Base-by-base conservation (phyloP, 2,113 vertebrate genomes). In the Callithrix jacchus region DNA sequence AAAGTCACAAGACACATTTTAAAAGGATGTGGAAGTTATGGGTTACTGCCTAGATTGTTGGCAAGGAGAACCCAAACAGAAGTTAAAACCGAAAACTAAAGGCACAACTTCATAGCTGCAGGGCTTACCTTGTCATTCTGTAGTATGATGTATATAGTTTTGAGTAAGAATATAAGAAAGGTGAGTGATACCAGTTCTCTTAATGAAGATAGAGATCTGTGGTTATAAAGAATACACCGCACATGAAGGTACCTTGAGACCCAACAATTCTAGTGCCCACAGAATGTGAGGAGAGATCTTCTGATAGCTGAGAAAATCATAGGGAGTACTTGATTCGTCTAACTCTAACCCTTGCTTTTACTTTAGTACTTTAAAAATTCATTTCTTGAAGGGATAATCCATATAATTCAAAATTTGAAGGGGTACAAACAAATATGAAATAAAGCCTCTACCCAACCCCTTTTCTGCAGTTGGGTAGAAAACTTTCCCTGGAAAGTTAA, bases 91-190 rank as follows among this genome's bases (percentile, higher is more conserved):
- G 37, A 54, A 85, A 40, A 12, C 13, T 37, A 18, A 3, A 47
- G 73, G 70, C 68, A 89, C 37, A 66, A 42, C 49, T 40, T 35
- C 2, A 23, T 0, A 49, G 25, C 40, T 12, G 10, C 1, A 27
- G 0, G 0, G 20, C 21, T 76, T 25, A 4, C 5, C 32, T 3
- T 56, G 11, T 81, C 71, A 3, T 7, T 23, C 56, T 6, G 2
- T 1, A 21, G 32, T 2, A 6, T 6, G 5, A 8, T 23, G 52
- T 68, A 12, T 14, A 9, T 0, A 8, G 23, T 45, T 71, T 3
- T 74, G 58, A 64, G 6, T 20, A 73, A 20, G 73, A 45, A 52
- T 52, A 6, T 52, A 52, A 52, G 52, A 52, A 52, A 52, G 52
- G 52, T 52, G 16, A 52, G 16, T 52, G 52, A 52, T 52, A 52